Evolutionary conservation across 2,113 vertebrate genomes (phyloP).

Genomic region (Ornithorhynchus anatinus): DNA sequence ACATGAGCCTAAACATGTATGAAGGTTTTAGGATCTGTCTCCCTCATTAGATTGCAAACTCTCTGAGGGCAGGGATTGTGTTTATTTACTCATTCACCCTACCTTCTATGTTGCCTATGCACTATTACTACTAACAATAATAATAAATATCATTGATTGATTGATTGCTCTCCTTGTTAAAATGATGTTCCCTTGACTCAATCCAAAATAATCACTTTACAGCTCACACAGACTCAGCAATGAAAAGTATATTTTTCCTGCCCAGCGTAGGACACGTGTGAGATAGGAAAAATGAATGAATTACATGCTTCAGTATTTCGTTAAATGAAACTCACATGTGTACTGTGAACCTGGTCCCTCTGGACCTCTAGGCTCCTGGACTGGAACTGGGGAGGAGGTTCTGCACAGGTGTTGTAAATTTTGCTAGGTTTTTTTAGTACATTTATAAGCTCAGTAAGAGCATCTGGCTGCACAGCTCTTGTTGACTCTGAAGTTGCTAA

Average conservation of each 20-base stretch:
- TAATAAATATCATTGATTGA: too few relatives aligned
- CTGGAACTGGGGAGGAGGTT: not conserved
- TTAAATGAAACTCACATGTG: fast-evolving
- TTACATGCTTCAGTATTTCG: not conserved
- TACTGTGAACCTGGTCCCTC: not conserved
- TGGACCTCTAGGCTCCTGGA: slow-evolving; percentile 24
- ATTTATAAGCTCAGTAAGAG: not conserved
- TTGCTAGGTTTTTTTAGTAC: not conserved
- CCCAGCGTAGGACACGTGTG: not conserved
- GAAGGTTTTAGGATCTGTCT: too few relatives aligned
- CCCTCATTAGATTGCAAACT: too few relatives aligned
- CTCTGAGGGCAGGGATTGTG: too few relatives aligned
- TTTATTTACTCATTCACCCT: too few relatives aligned
- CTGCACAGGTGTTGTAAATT: slow-evolving; percentile 21
- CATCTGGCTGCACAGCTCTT: slow-evolving; percentile 40
- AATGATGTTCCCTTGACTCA: fast-evolving
- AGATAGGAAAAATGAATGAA: not conserved
- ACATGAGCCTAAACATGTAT: too few relatives aligned
- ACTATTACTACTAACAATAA: too few relatives aligned
- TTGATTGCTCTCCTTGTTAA: too few relatives aligned
- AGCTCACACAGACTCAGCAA: not conserved
- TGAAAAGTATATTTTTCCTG: fast-evolving
- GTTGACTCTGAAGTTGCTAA: slow-evolving; percentile 45
- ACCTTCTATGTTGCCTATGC: too few relatives aligned
- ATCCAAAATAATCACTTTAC: fast-evolving